Evolutionary conservation across 1,140 invertebrate species (phyloP).

Genomic region (Vanessa tameamea): DNA sequence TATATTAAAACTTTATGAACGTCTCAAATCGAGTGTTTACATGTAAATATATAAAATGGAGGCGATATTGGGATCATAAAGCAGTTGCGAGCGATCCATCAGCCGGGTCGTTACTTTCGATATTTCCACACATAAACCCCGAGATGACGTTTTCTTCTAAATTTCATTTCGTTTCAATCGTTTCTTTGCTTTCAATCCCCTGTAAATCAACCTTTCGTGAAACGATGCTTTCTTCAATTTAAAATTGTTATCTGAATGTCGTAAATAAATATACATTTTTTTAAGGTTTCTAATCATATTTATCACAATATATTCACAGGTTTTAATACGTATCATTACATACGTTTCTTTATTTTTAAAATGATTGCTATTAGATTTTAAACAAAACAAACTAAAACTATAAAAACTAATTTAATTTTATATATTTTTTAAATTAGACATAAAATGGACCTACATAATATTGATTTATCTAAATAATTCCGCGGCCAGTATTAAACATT

Average conservation of each 20-base stretch:
- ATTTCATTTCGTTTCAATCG: constrained; percentile 59
- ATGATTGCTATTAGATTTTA: no score
- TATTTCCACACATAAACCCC: constrained; percentile 46
- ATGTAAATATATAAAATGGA: constrained; percentile 34
- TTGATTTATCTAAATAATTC: no score
- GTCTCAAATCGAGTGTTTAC: constrained; percentile 6
- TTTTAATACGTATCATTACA: no score
- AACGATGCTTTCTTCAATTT: constrained; percentile 17
- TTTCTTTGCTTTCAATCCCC: constrained; percentile 45
- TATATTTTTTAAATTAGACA: no score
- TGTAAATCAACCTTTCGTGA: constrained; percentile 31
- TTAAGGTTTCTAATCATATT: neutral
- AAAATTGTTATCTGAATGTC: neutral
- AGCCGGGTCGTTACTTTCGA: constrained; percentile 45
- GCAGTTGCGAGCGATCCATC: constrained; percentile 41
- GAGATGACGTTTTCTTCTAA: constrained; percentile 54
- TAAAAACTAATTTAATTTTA: no score
- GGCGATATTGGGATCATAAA: constrained; percentile 48
- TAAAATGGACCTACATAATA: no score
- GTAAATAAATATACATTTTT: neutral
- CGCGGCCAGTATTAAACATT: no score
- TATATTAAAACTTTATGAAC: neutral
- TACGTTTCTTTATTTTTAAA: no score
- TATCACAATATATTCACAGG: no score
- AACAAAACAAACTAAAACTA: no score